Evolutionary conservation across 2,797 vertebrate species (phyloP).

Genomic region (Cheirogaleus major): DNA sequence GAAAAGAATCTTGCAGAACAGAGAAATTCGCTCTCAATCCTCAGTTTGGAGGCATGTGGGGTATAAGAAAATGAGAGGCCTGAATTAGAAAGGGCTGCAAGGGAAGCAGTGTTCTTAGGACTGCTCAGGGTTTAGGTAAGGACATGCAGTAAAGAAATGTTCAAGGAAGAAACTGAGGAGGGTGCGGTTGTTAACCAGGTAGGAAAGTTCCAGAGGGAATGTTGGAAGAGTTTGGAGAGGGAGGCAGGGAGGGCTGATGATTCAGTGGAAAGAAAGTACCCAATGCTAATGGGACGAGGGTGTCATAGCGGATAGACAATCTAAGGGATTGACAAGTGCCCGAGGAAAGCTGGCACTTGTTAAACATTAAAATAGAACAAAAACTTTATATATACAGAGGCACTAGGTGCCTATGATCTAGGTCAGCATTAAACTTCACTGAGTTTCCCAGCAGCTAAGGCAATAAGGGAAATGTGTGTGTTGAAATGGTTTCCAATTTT

Average conservation of each 20-base stretch:
- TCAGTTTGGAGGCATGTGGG: background rate
- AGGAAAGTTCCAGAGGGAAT: background rate
- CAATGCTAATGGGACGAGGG: background rate
- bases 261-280: background rate
- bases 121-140: background rate
- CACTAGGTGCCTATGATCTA: background rate
- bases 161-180: background rate
- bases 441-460: background rate
- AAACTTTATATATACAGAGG: background rate
- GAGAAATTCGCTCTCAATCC: background rate
- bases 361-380: background rate
- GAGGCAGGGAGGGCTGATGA: background rate
- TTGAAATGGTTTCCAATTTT: background rate
- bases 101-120: background rate
- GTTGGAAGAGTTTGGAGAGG: background rate
- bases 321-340: background rate
- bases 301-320: background rate
- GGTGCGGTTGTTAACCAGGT: fast-evolving
- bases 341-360: background rate
- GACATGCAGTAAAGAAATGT: background rate
- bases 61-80: background rate
- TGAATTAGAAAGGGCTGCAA: background rate
- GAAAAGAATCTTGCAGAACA: background rate
- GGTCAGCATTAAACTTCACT: background rate
- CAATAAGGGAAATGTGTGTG: background rate